Conservation (phyloP, 2,113 vertebrate genomes). For the Oxygymnocypris stewartii region DNA sequence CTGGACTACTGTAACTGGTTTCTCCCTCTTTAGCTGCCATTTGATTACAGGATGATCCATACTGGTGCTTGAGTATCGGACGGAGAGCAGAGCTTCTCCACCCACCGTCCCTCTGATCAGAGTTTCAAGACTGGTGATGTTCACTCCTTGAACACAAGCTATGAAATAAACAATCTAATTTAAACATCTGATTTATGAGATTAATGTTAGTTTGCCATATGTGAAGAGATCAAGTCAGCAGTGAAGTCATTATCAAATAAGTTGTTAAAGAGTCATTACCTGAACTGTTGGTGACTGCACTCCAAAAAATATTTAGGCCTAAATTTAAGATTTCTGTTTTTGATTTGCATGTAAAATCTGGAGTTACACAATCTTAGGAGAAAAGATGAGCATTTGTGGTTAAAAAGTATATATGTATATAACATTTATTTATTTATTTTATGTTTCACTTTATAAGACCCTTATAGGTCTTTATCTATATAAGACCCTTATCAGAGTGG, state of each 20-base stretch:
- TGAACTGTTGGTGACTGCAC: background rate
- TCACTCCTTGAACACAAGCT: conserved; percentile 84
- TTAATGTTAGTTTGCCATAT: background rate
- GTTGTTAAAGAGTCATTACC: conserved; percentile 1
- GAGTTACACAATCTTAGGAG: no score
- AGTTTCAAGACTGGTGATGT: conserved; percentile 85
- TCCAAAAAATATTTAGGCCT: background rate
- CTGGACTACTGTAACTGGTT: conserved; percentile 89
- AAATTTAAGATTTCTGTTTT: background rate
- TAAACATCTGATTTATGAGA: background rate
- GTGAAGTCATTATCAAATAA: background rate
- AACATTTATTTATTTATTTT: no score
- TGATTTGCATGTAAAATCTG: background rate
- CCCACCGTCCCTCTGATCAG: conserved; percentile 82
- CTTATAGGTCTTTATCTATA: no score
- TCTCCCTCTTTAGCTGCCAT: conserved; percentile 91
- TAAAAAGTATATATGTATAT: no score
- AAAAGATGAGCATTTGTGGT: no score
- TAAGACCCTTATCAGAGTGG: no score
- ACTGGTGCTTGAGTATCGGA: conserved; percentile 87
- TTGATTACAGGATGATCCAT: conserved; percentile 89
- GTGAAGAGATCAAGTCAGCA: background rate
- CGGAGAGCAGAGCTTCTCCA: conserved; percentile 86
- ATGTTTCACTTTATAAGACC: no score
- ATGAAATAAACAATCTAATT: conserved; percentile 18